phyloP scores from a whole-genome alignment of 2,888 invertebrate genomes.

The Pristionchus exspectatus region DNA sequence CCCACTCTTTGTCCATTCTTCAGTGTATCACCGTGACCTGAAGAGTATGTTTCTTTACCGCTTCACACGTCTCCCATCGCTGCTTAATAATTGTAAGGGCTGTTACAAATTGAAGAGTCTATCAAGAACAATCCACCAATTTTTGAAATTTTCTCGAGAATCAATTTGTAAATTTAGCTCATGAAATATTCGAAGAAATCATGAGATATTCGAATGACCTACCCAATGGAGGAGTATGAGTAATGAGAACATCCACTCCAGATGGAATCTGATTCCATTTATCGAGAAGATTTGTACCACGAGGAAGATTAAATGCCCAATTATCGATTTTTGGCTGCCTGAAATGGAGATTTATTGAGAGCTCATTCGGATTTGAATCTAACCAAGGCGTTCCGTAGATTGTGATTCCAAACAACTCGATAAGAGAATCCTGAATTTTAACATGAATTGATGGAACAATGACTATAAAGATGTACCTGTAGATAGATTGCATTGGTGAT shows the following conservation, averaged over 20 bases:
- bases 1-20: slow-evolving; percentile 87
- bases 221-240: slow-evolving; percentile 88
- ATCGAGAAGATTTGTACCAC: slow-evolving; percentile 86
- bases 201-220: no score
- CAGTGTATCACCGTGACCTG: slow-evolving; percentile 86
- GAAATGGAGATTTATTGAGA: not conserved
- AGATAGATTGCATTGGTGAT: slow-evolving; percentile 88
- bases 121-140: not conserved
- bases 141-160: not conserved
- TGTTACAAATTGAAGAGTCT: not conserved
- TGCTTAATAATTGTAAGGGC: not conserved
- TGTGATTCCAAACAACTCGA: slow-evolving; percentile 86
- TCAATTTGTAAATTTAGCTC: no score
- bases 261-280: slow-evolving; percentile 89
- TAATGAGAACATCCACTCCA: slow-evolving; percentile 87
- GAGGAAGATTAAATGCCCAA: slow-evolving; percentile 89
- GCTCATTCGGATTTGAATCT: not conserved
- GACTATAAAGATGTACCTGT: slow-evolving; percentile 71
- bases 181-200: no score
- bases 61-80: not conserved
- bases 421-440: slow-evolving; percentile 83
- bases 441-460: not conserved
- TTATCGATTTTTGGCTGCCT: slow-evolving; percentile 80
- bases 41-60: not conserved
- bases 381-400: slow-evolving; percentile 89